Evolutionary conservation across 1,140 invertebrate species (phyloP).

Genomic region (Bombus waltoni): DNA sequence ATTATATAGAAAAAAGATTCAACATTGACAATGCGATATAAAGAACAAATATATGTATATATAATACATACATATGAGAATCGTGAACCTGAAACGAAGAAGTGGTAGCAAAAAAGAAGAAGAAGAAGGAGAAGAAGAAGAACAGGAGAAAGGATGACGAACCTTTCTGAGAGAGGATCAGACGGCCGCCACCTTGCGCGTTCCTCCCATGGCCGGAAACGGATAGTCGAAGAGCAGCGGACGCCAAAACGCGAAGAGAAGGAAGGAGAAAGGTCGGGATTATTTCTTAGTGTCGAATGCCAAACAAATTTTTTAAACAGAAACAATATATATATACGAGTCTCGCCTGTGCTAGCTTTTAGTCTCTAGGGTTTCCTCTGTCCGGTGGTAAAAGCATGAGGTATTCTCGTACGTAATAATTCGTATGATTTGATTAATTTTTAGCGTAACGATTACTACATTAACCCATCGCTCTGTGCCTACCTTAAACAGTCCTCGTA

Average conservation of each 20-base stretch:
- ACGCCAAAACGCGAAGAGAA: slow-evolving; percentile 20
- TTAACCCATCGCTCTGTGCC: slow-evolving; percentile 74
- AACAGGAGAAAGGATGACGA: not conserved
- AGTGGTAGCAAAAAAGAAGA: not conserved
- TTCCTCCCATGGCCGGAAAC: not conserved
- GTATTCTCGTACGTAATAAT: slow-evolving; percentile 82
- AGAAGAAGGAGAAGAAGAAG: slow-evolving; percentile 28
- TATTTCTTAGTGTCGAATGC: slow-evolving; percentile 54
- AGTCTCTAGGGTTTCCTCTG: slow-evolving; percentile 80
- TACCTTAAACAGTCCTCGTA: slow-evolving; percentile 16
- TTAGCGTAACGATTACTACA: slow-evolving; percentile 77
- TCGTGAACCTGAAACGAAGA: not conserved
- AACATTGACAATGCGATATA: slow-evolving; percentile 29
- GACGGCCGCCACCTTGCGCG: not conserved
- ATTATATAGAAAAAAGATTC: not conserved
- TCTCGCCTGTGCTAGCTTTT: slow-evolving; percentile 78
- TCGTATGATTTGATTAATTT: slow-evolving; percentile 80
- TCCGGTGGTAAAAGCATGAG: slow-evolving; percentile 82
- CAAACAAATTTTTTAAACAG: slow-evolving; percentile 41
- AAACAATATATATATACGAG: slow-evolving; percentile 47
- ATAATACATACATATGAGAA: too few relatives aligned
- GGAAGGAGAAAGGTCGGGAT: slow-evolving; percentile 51
- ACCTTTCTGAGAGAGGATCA: not conserved
- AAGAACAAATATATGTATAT: not conserved
- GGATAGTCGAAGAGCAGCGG: slow-evolving; percentile 19